These are phyloP conservation scores for Orthosia incerta DNA, from an alignment of 2,888 invertebrate species.

Conservation along the genomic window DNA sequence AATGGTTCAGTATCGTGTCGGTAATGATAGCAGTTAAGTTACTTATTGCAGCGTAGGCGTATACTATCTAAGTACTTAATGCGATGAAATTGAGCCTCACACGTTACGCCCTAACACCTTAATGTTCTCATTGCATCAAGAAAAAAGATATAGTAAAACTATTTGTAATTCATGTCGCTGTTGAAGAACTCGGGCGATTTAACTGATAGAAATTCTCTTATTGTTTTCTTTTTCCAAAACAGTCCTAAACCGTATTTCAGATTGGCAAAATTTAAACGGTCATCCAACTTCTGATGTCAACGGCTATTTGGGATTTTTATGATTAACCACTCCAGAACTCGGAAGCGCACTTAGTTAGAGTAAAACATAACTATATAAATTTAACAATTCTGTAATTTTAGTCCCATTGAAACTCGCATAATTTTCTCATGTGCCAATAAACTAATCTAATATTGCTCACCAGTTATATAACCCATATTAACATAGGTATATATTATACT, in stretches of 20 bases:
- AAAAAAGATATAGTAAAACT: not conserved
- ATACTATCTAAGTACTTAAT: slow-evolving; percentile 36
- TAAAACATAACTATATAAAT: too few relatives aligned
- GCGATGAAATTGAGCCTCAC: slow-evolving; percentile 60
- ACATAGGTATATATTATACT: slow-evolving; percentile 6
- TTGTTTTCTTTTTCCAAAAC: too few relatives aligned
- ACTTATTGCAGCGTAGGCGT: slow-evolving; percentile 54
- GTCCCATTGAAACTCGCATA: not conserved
- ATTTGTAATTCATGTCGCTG: not conserved
- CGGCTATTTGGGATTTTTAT: too few relatives aligned
- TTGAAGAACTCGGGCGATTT: not conserved
- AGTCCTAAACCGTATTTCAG: too few relatives aligned
- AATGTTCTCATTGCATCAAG: slow-evolving; percentile 40
- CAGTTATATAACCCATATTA: slow-evolving; percentile 40
- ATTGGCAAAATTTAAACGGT: too few relatives aligned
- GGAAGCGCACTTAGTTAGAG: not conserved
- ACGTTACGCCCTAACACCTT: slow-evolving; percentile 58
- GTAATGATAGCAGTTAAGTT: slow-evolving; percentile 52
- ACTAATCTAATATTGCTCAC: slow-evolving; percentile 36
- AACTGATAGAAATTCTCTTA: too few relatives aligned
- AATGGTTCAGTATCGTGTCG: slow-evolving; percentile 48
- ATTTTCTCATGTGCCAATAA: not conserved
- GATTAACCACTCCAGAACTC: not conserved
- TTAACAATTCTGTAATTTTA: too few relatives aligned
- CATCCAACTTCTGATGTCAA: too few relatives aligned